phyloP scores from a whole-genome alignment of 2,888 invertebrate species.

The Meganola albula region DNA sequence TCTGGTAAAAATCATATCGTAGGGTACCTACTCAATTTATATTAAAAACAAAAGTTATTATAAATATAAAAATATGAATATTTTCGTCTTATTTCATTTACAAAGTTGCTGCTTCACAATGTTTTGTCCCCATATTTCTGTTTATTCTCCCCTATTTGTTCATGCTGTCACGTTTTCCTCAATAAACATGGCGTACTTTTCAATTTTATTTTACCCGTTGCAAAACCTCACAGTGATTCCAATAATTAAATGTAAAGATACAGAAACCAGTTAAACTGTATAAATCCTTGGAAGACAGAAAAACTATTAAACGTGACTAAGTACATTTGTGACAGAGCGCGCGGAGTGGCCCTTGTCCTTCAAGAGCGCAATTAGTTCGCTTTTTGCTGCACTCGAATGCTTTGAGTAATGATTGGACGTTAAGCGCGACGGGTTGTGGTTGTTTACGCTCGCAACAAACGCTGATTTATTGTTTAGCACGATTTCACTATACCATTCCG shows the following conservation, averaged over 20 bases:
- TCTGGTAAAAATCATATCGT: slow-evolving; percentile 35
- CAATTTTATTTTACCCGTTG: slow-evolving; percentile 29
- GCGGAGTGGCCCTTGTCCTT: slow-evolving; percentile 67
- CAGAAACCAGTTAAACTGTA: slow-evolving; percentile 11
- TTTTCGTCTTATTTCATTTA: slow-evolving; percentile 22
- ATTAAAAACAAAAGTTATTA: slow-evolving; percentile 36
- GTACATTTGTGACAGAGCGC: slow-evolving; percentile 62
- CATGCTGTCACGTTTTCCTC: slow-evolving; percentile 32
- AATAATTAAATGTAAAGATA: slow-evolving; percentile 10
- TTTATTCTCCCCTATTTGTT: slow-evolving; percentile 31
- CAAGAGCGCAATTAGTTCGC: slow-evolving; percentile 70
- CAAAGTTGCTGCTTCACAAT: slow-evolving; percentile 31
- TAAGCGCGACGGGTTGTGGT: slow-evolving; percentile 49
- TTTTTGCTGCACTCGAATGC: slow-evolving; percentile 69
- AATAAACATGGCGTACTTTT: slow-evolving; percentile 15
- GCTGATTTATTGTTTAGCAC: slow-evolving; percentile 55
- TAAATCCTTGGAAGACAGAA: slow-evolving; percentile 49
- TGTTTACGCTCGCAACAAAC: slow-evolving; percentile 64
- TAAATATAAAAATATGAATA: slow-evolving; percentile 29
- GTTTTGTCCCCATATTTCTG: slow-evolving; percentile 30
- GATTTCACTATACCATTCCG: slow-evolving; percentile 30
- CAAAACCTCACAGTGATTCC: slow-evolving; percentile 17
- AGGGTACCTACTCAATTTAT: too few relatives aligned
- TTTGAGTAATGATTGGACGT: slow-evolving; percentile 70
- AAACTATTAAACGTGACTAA: slow-evolving; percentile 72